Conservation (phyloP, 2,797 vertebrate genomes). For the Pteronotus mesoamericanus region DNA sequence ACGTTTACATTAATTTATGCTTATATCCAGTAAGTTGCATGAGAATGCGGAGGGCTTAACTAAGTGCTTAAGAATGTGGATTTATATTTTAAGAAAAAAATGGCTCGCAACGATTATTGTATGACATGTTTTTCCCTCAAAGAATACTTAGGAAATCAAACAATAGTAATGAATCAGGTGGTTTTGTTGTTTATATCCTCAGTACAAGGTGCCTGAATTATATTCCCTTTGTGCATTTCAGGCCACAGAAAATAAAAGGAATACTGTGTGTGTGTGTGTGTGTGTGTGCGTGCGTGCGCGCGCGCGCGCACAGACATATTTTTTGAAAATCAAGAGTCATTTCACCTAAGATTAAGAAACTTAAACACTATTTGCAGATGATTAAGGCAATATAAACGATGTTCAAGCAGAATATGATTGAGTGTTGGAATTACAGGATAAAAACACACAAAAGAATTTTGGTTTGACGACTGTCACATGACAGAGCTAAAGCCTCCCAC, state of each 20-base stretch:
- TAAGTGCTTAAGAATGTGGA: slow-evolving; percentile 52
- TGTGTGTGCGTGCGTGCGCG: neutral
- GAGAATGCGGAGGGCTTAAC: slow-evolving; percentile 47
- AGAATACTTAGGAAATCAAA: slow-evolving; percentile 24
- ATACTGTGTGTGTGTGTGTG: neutral
- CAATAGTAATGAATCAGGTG: neutral
- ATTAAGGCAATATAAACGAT: neutral
- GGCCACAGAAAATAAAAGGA: neutral
- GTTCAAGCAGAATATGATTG: neutral
- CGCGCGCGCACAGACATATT: neutral
- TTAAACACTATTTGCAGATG: neutral
- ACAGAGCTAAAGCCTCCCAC: neutral
- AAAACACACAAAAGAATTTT: neutral
- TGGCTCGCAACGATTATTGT: slow-evolving; percentile 38
- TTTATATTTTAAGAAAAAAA: neutral
- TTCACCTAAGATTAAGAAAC: neutral
- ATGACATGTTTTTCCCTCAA: neutral
- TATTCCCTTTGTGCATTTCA: neutral
- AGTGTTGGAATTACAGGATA: neutral
- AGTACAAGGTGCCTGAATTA: neutral
- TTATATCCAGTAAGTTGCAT: slow-evolving; percentile 46
- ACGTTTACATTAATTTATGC: slow-evolving; percentile 33
- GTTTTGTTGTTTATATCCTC: neutral
- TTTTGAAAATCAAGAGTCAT: neutral
- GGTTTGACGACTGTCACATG: neutral